Base-by-base conservation (phyloP, 2,888 invertebrate species). In the Cephus pygmeus region DNA sequence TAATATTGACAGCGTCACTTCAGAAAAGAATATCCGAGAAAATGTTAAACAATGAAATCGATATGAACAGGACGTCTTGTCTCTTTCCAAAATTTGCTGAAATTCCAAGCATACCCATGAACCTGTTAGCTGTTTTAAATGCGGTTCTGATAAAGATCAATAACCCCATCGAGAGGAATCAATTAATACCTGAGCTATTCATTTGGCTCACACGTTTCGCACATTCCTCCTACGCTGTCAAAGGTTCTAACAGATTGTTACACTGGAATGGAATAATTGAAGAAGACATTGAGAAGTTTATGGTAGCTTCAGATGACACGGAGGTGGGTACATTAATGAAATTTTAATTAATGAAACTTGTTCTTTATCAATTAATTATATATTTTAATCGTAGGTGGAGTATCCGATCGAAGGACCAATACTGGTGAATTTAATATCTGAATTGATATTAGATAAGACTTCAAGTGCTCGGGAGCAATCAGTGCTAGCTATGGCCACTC, bases 401-500 rank as follows among this genome's bases (percentile, higher is more conserved):
- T 76, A 79, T 77, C 75, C 73, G 4, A 73, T 74, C 11, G 73
- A 80, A n/a, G 73, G 75, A 12, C 77, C 80, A 12, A 31, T 75
- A 36, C 71, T 80, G 30, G 76, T 76, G 69, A 75, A 71, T 33
- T 69, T 79, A 56, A 73, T 80, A 12, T 76, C 79, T 4, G 69
- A 76, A 34, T 68, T 78, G 73, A 76, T 78, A 34, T 69, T 78
- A 71, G 83, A 83, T 34, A 83, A 85, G 75, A 77, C 80, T 4
- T n/a, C 23, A 34, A 36, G 15, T 12, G 56, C 82, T 11, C 79
- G 82, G 23, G 82, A 84, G 4, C 82, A 81, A 4, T 81, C 81
- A 11, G 83, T 88, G 76, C 83, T 89, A 12, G 80, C 84, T 0
- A 92, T 93, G 2, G 92, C 93, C 3, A 84, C 87, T 3, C 90